A percentile compares a stretch with the other conserved stretches of the same genome.
These are phyloP conservation scores for Pterocles burchelli DNA, from an alignment of 2,113 vertebrate species.

Conservation along the genomic window DNA sequence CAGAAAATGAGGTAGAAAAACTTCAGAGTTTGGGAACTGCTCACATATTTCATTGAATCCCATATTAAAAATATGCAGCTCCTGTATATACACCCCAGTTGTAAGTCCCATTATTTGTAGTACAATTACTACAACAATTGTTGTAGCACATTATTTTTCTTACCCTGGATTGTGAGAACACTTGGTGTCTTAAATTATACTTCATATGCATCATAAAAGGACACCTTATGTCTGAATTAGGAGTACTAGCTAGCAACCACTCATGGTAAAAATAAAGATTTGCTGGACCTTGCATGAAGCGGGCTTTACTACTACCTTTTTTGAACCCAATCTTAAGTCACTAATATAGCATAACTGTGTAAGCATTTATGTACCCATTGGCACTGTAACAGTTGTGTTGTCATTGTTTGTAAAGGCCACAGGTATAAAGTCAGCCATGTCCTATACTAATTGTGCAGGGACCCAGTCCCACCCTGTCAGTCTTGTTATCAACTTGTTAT, in stretches of 20 bases:
- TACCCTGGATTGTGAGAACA: not conserved
- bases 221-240: not conserved
- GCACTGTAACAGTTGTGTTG: not conserved
- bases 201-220: not conserved
- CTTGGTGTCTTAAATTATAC: not conserved
- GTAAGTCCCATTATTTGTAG: too few species aligned
- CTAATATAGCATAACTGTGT: not conserved
- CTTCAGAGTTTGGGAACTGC: not conserved
- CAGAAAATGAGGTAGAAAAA: not conserved
- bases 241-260: not conserved
- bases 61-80: not conserved
- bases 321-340: not conserved
- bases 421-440: not conserved
- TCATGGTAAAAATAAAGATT: not conserved
- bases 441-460: too few species aligned
- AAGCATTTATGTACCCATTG: not conserved
- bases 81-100: not conserved
- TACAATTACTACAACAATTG: too few species aligned
- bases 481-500: not conserved
- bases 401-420: not conserved
- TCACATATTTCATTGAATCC: not conserved
- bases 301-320: not conserved
- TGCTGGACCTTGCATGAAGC: fast-evolving
- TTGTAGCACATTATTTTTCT: not conserved
- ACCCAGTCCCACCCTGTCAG: fast-evolving